Evolutionary conservation across 2,797 vertebrate genomes (phyloP), one percentile per base, ranked within the genome.

Genomic region (Nannoperca australis): DNA sequence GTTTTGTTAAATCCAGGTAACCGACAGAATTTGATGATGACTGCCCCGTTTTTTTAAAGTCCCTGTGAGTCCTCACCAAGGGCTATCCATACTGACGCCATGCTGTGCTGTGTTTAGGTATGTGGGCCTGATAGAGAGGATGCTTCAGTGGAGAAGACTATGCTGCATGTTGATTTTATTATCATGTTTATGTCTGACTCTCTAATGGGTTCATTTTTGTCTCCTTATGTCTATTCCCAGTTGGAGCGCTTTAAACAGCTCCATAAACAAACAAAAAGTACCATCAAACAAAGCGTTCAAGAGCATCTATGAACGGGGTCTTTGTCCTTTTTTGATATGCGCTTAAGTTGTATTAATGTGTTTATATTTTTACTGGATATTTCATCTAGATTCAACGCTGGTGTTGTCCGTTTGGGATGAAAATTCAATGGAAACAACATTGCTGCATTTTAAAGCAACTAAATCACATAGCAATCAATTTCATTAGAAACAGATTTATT

Each of bases 1-100:
- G 85, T 86, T 93, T 92, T 73, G 76, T 87, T 92, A 85, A 90
- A 91, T 87, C 71, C 90, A 92, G 90, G 94, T 95, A 91, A 93
- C 86, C 87, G 85, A 91, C 91, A 93, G 86, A 88, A 83, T 81
- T 82, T 27, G 88, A 91, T 93, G 89, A 93, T 77, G 90, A 92
- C 83, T 81, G 81, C 80, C 68, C 81, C 51, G 80, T 85, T 89
- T 83, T 87, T 86, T 88, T 90, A 83, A 88, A 89, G 88, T 81
- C 83, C 68, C 81, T 86, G 81, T 70, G 79, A 70, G 85, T 91
- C 80, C 88, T 92, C 88, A 89, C 89, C 81, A 58, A 84, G 56
- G 90, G 88, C 90, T 60, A 89, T 92, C 87, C 70, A 22, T 53
- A 58, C 87, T 87, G 91, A 92, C 87, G 91, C 88, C 91, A 82